Evolutionary conservation across 2,888 invertebrate genomes (phyloP).

Genomic region (Oligia fasciuncula): DNA sequence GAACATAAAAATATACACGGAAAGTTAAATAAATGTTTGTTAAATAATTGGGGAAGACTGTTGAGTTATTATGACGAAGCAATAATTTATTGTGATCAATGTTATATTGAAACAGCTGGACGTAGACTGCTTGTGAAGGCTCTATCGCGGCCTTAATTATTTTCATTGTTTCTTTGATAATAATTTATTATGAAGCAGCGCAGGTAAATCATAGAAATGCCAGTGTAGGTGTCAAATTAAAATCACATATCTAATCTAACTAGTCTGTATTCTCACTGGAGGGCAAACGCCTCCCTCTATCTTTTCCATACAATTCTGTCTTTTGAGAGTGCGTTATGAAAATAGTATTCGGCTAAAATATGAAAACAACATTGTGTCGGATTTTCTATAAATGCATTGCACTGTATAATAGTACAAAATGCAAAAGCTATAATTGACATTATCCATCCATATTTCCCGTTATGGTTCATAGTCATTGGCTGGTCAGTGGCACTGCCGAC

Average conservation of each 20-base stretch:
- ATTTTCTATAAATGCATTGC: background rate
- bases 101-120: conserved; percentile 33
- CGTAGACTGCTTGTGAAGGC: background rate
- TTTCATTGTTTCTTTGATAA: conserved; percentile 17
- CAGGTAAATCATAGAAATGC: background rate
- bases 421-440: conserved; percentile 14
- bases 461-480: conserved; percentile 27
- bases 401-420: background rate
- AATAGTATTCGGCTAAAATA: background rate
- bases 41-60: conserved; percentile 11
- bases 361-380: background rate
- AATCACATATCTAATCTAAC: background rate
- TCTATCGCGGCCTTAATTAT: conserved; percentile 1
- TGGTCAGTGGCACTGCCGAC: conserved; percentile 4
- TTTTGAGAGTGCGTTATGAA: background rate
- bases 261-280: no score
- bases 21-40: no score
- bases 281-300: no score
- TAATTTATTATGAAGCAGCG: background rate
- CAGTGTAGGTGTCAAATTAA: background rate
- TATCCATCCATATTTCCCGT: conserved; percentile 21
- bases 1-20: background rate
- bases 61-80: conserved; percentile 13
- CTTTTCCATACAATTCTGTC: no score
- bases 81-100: conserved; percentile 13